Evolutionary conservation across 92 coral and sea anemone species (phyloP).

Genomic region (Parazoanthus atlanticus): DNA sequence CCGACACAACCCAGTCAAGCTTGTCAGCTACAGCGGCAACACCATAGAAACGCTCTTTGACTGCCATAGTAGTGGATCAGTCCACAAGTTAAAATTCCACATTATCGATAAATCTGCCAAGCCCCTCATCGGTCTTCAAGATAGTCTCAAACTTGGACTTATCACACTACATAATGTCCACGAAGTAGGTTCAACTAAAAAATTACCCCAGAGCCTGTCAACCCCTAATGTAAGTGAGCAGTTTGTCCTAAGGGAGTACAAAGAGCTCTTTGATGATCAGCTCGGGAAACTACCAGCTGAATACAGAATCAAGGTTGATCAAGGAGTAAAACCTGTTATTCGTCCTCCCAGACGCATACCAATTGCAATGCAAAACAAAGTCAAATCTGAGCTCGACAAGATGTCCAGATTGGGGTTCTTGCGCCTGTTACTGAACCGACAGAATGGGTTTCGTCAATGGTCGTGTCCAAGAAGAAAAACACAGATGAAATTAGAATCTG

Average conservation of each 20-base stretch:
- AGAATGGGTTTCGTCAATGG: constrained; percentile 41
- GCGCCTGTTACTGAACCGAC: too few relatives aligned
- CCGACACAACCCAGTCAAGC: constrained; percentile 11
- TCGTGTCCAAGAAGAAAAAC: constrained; percentile 42
- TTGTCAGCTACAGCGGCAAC: constrained; percentile 40
- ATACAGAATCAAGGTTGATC: constrained; percentile 42
- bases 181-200: background rate
- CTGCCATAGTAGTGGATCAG: constrained; percentile 18
- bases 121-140: too few relatives aligned
- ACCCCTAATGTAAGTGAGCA: too few relatives aligned
- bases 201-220: too few relatives aligned
- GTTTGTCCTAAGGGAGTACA: too few relatives aligned
- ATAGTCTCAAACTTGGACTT: background rate
- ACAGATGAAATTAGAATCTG: constrained; percentile 40
- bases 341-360: constrained; percentile 47
- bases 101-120: constrained; percentile 23
- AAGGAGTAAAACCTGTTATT: constrained; percentile 41
- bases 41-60: constrained; percentile 33
- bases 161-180: background rate
- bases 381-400: constrained; percentile 41
- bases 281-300: constrained; percentile 38
- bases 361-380: constrained; percentile 42
- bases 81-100: constrained; percentile 15
- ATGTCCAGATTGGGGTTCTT: too few relatives aligned
- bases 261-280: too few relatives aligned